Conservation (phyloP, 2,797 vertebrate genomes). For the Tokudaia tokunoshimensis region DNA sequence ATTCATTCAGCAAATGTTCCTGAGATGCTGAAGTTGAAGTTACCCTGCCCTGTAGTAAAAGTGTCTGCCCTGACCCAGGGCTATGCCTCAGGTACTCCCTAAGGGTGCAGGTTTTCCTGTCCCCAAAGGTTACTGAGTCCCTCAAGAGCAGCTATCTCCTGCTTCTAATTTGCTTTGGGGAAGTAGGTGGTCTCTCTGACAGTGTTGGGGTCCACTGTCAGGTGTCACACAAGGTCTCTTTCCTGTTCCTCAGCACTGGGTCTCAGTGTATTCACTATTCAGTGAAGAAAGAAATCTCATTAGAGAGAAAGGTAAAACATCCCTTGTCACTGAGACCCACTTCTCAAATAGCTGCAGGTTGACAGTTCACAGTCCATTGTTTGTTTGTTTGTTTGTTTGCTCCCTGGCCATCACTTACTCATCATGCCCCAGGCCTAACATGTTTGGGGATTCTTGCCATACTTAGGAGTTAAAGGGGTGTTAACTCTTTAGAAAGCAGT, state of each 20-base stretch:
- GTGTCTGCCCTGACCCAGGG: slow-evolving; percentile 58
- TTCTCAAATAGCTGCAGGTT: not conserved
- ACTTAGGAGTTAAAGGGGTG: not conserved
- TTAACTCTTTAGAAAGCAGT: slow-evolving; percentile 34
- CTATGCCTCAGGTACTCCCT: slow-evolving; percentile 71
- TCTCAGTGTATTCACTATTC: not conserved
- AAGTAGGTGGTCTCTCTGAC: not conserved
- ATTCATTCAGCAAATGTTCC: not conserved
- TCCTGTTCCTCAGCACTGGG: slow-evolving; percentile 38
- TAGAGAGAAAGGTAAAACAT: not conserved
- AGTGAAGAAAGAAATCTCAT: not conserved
- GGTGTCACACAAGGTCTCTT: not conserved
- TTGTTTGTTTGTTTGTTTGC: not conserved
- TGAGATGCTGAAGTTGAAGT: rapidly evolving
- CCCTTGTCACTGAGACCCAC: rapidly evolving
- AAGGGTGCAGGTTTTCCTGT: slow-evolving; percentile 41
- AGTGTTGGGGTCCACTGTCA: not conserved
- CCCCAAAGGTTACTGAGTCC: slow-evolving; percentile 44
- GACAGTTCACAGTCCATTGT: not conserved
- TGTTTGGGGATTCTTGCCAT: rapidly evolving
- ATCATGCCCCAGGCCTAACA: not conserved
- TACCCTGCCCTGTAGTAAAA: slow-evolving; percentile 65
- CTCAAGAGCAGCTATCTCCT: slow-evolving; percentile 62
- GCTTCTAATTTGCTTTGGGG: slow-evolving; percentile 54
- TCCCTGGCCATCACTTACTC: not conserved